Percentiles rank a stretch among this genome's conserved stretches.
Conservation (phyloP, 2,113 vertebrate genomes). For the Ophiodon elongatus region DNA sequence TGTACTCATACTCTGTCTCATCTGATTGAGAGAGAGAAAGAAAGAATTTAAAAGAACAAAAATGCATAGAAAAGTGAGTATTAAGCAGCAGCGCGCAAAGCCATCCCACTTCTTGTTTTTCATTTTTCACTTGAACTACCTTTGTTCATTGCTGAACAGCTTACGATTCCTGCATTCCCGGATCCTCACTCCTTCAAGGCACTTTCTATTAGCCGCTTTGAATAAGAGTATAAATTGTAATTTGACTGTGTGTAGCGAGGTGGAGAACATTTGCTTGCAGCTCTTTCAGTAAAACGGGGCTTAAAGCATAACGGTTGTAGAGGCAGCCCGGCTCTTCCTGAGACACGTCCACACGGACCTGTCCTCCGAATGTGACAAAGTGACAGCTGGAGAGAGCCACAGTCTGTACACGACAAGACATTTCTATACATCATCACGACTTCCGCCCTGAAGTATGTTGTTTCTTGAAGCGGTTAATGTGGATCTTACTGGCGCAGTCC, state of each 20-base stretch:
- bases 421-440: constrained; percentile 41
- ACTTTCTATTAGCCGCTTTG: constrained; percentile 44
- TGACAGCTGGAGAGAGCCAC: constrained; percentile 38
- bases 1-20: constrained; percentile 98
- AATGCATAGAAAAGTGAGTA: neutral
- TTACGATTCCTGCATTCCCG: constrained; percentile 47
- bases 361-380: constrained; percentile 45
- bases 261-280: constrained; percentile 58
- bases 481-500: constrained; percentile 20
- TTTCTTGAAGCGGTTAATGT: constrained; percentile 57
- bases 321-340: constrained; percentile 26
- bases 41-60: neutral
- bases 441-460: constrained; percentile 35
- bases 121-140: constrained; percentile 49
- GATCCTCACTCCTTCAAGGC: constrained; percentile 38
- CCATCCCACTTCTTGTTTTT: constrained; percentile 9
- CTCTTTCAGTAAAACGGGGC: constrained; percentile 40
- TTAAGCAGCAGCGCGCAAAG: constrained; percentile 38
- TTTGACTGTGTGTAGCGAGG: constrained; percentile 60
- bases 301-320: constrained; percentile 15
- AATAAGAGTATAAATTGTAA: constrained; percentile 55
- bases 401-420: constrained; percentile 29
- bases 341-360: constrained; percentile 3
- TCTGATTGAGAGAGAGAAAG: constrained; percentile 80
- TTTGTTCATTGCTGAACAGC: constrained; percentile 35